Base-by-base conservation (phyloP, 1,140 invertebrate species). In the Tetragonula clypearis region DNA sequence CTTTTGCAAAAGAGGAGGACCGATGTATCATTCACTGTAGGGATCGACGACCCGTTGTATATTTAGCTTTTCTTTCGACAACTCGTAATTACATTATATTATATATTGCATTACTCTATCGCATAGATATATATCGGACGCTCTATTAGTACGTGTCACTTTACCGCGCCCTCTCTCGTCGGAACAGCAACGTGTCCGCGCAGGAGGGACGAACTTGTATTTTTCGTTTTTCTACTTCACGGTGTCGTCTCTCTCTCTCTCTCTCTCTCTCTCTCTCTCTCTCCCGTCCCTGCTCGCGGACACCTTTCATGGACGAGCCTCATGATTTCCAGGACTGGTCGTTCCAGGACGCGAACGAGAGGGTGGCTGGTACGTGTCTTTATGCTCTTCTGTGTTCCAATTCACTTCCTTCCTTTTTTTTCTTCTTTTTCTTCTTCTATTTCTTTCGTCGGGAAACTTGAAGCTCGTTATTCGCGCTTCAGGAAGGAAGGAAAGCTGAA, bases 1-100 rank as follows among this genome's bases (percentile, higher is more conserved):
- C 41, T 49, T 49, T 69, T 60, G 74, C 60, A 69, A 85, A 30
- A 69, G 65, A 12, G 23, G 35, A 58, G 41, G 30, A 87, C 73
- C 73, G 84, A 85, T 88, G 86, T 84, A 87, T 82, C 79, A 90
- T 91, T 90, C 86, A 65, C 88, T 12, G 86, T 92, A 92, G 82
- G 87, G 87, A 92, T 91, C 86, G 90, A 92, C 87, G 87, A 92
- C 86, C 82, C 89, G 88, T 49, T 89, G 82, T 87, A 90, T 56
- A 85, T 75, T 81, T 88, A 87, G 68, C 80, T 88, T 88, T 93
- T 90, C 83, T 90, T 92, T 92, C 74, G 41, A 92, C 87, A 92
- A 62, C 77, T 85, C 84, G 62, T 90, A 89, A 85, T 86, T 90
- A 88, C 65, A 86, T 82, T 86, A 92, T 92, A 92, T 92, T 90